Base-by-base conservation (phyloP, 1,140 invertebrate genomes). In the Proctacanthus coquilletti region DNA sequence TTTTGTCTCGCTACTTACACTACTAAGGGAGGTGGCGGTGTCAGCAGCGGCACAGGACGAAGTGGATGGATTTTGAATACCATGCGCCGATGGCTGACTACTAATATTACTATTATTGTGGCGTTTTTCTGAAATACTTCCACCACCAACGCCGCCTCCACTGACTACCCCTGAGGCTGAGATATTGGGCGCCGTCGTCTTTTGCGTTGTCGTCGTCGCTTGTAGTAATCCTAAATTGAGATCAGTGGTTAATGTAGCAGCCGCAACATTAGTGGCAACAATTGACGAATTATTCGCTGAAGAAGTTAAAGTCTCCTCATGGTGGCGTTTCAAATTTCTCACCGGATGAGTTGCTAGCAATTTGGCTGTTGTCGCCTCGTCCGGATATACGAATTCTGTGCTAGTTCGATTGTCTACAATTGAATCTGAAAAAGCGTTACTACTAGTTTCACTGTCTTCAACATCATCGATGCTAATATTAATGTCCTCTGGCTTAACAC, bases 401-500 rank as follows among this genome's bases (percentile, higher is more conserved):
- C 34, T 15, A 6, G 23, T 25, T 25, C 6, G n/a, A 25, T 6
- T 25, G n/a, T 25, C 23, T n/a, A 25, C 6, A 25, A 6, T 13
- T 32, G 30, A 17, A 10, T 32, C 15, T 5, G 5, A 32, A 5
- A 32, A 32, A 32, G 30, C 23, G n/a, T 32, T 32, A 1, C 3
- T 41, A 29, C 40, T 45, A 14, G 32, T 42, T 32, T 53, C 45
- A 18, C 41, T 45, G 25, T 42, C 40, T 21, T 45, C 44, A 2
- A 30, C 43, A 15, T 55, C 54, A 21, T 57, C 52, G 18, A 48
- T 15, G 38, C 39, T 47, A 9, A 69, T 56, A 34, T 62, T 47
- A 14, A 70, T 60, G 31, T 64, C 64, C 42, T 73, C 71, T 0
- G 71, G 64, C 38, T 71, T 46, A 14, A 72, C 66, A 34, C 69